Evolutionary conservation across 2,888 invertebrate genomes (phyloP).

Genomic region (Macrophya alboannulata): DNA sequence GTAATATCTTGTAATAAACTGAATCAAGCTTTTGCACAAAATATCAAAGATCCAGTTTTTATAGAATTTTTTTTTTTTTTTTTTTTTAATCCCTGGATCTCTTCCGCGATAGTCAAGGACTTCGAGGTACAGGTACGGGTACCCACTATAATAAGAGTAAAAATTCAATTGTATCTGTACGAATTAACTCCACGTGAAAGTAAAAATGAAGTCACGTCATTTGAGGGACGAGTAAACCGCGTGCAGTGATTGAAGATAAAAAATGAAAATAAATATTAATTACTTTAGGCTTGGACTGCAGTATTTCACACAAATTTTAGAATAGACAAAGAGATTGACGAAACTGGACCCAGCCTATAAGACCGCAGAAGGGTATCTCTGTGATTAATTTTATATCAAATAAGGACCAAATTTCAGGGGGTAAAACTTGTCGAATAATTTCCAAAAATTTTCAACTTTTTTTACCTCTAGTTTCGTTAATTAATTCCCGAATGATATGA

Average conservation of each 20-base stretch:
- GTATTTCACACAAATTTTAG: slow-evolving; percentile 42
- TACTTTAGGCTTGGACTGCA: slow-evolving; percentile 14
- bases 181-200: slow-evolving; percentile 44
- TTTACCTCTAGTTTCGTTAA: not conserved
- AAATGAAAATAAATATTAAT: slow-evolving; percentile 14
- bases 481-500: not conserved
- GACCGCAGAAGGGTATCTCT: not conserved
- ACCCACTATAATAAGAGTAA: not conserved
- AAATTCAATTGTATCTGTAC: not conserved
- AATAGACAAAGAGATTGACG: slow-evolving; percentile 19
- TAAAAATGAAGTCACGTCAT: slow-evolving; percentile 42
- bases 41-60: not conserved
- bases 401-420: slow-evolving; percentile 1
- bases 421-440: not conserved
- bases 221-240: slow-evolving; percentile 42
- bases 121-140: not conserved
- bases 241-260: slow-evolving; percentile 21
- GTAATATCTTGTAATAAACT: not conserved
- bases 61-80: no score
- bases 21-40: not conserved
- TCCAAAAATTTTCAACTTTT: not conserved
- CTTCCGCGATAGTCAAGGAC: not conserved
- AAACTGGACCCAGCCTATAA: slow-evolving; percentile 17
- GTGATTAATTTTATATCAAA: slow-evolving; percentile 22
- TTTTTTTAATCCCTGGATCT: not conserved